Evolutionary conservation across 2,888 invertebrate species (phyloP).

Genomic region (Busseola fusca): DNA sequence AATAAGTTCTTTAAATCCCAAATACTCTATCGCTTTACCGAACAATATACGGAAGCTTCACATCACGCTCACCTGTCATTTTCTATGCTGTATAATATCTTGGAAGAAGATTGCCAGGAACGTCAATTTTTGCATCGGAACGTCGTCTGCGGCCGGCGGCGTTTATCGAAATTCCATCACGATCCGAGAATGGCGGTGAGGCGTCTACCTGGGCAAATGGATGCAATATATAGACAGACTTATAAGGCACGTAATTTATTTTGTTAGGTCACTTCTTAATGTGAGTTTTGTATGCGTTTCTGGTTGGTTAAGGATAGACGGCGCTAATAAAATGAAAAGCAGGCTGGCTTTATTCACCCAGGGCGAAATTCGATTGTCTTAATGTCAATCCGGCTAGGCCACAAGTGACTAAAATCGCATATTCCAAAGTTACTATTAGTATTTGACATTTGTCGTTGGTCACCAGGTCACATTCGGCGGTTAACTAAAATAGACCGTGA

Average conservation of each 20-base stretch:
- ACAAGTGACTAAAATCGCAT: neutral
- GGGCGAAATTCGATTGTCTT: neutral
- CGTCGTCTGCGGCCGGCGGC: conserved; percentile 55
- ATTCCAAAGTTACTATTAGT: neutral
- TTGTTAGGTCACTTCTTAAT: conserved; percentile 1
- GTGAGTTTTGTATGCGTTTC: neutral
- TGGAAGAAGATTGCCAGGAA: conserved; percentile 53
- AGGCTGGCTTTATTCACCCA: neutral
- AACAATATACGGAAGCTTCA: conserved; percentile 16
- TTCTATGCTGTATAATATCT: conserved; percentile 52
- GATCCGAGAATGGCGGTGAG: conserved; percentile 29
- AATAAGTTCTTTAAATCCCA: conserved; percentile 22
- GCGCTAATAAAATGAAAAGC: neutral
- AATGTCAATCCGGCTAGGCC: neutral
- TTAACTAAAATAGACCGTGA: neutral
- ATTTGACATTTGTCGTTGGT: neutral
- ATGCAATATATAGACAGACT: conserved; percentile 35
- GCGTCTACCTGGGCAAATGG: conserved; percentile 58
- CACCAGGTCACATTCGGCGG: neutral
- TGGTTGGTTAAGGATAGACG: neutral
- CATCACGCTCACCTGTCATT: conserved; percentile 19
- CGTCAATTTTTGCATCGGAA: conserved; percentile 72
- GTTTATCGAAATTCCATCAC: conserved; percentile 69
- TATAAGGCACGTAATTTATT: conserved; percentile 31
- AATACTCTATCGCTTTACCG: conserved; percentile 11